Evolutionary conservation across 2,797 vertebrate species (phyloP), one percentile per base, ranked within the genome.

Genomic region (Heteromormyrus szaboi): DNA sequence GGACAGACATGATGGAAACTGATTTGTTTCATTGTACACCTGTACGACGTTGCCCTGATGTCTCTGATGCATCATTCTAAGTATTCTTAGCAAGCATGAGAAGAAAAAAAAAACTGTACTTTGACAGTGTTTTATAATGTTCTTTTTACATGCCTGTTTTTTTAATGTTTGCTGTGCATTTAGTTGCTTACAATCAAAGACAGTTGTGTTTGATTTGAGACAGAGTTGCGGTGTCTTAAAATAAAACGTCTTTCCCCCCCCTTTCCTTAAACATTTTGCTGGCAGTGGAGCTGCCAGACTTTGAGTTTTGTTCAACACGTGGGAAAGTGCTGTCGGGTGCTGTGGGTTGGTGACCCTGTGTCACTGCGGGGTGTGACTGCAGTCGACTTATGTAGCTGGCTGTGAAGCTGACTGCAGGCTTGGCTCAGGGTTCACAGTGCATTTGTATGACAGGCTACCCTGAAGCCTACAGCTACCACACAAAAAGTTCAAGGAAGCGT

Each of bases 121-220:
- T 87, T 65, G n/a, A 62, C 19, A 14, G 56, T 87, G 44, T 87
- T 87, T 65, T 65, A n/a, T 87, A 86, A 86, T 86, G 86, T 87
- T 46, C 19, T 29, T 84, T 62, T 29, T 87, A 65, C 56, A 41
- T 87, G 86, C 59, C 44, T 65, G 54, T 25, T 87, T 87, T 65
- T 86, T 85, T 9, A 7, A 37, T 56, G 33, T 59, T 86, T 86
- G 29, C 53, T 59, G 85, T 86, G 25, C 12, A 37, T 37, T 54
- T 56, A 56, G 33, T 84, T 84, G 81, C 48, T 84, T 86, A 37
- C 51, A 86, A 19, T 54, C 85, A 56, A 41, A 86, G 25, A 86
- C 85, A 86, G 51, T 86, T 41, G 85, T 86, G 56, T 56, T 86
- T 86, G 53, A 59, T 86, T 59, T 86, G 51, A 56, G 29, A 56